These are phyloP conservation scores for Cremastinae sp. DNA, from an alignment of 2,888 invertebrate species.

Conservation along the genomic window DNA sequence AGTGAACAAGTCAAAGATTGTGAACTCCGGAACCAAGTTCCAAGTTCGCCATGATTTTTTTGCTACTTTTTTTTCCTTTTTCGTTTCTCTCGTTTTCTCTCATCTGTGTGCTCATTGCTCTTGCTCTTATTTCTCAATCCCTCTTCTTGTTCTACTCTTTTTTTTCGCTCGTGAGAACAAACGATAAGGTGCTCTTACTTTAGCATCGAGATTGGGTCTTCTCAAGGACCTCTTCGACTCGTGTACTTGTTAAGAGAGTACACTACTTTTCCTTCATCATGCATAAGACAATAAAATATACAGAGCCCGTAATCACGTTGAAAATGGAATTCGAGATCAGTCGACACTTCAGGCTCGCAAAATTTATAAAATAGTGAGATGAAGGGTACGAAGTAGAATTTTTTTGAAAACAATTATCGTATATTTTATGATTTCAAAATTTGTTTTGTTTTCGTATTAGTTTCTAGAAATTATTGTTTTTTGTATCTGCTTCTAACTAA, in stretches of 20 bases:
- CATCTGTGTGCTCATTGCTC: slow-evolving; percentile 14
- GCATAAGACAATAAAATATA: slow-evolving; percentile 8
- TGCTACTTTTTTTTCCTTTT: slow-evolving; percentile 5
- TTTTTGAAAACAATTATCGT: no score
- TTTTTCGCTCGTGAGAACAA: slow-evolving; percentile 28
- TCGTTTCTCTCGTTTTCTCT: background rate
- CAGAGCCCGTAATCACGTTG: background rate
- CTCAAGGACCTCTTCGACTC: slow-evolving; percentile 44
- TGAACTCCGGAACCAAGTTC: slow-evolving; percentile 46
- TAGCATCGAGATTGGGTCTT: slow-evolving; percentile 55
- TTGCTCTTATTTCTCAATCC: background rate
- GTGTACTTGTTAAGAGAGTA: slow-evolving; percentile 13
- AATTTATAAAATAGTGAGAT: no score
- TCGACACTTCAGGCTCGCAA: background rate
- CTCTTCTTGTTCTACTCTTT: background rate
- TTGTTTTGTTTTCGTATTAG: no score
- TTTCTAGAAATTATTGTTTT: no score
- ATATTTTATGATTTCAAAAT: no score
- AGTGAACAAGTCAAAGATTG: slow-evolving; percentile 33
- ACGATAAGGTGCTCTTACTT: slow-evolving; percentile 51
- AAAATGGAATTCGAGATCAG: background rate
- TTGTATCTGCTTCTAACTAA: no score
- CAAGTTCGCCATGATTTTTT: slow-evolving; percentile 16
- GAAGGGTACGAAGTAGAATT: no score
- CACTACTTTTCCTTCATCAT: slow-evolving; percentile 17